Conservation (phyloP, 2,113 vertebrate species). For the Nerophis ophidion region DNA sequence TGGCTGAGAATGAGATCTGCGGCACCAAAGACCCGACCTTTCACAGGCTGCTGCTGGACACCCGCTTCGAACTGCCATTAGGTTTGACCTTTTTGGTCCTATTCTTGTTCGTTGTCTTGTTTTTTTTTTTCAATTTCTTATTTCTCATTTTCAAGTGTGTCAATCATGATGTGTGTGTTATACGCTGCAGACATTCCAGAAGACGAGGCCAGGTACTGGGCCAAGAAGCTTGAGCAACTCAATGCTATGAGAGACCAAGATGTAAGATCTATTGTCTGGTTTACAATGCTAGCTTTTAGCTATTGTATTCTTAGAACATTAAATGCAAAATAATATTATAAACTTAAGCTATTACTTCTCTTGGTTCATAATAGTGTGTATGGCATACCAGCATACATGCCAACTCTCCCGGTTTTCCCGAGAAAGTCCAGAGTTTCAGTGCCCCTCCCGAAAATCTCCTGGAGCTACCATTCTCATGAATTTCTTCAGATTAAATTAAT, state of each 20-base stretch:
- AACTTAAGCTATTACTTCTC: no score
- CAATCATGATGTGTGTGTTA: background rate
- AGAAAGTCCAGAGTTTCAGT: no score
- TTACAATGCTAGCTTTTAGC: slow-evolving; percentile 1
- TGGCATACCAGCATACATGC: no score
- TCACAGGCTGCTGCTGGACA: slow-evolving; percentile 93
- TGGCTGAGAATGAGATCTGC: slow-evolving; percentile 94
- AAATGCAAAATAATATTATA: no score
- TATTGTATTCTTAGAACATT: background rate
- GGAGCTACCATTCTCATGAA: no score
- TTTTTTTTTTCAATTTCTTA: background rate
- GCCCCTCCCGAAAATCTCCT: no score
- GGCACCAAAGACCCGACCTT: slow-evolving; percentile 98
- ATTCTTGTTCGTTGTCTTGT: background rate
- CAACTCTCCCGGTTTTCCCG: no score
- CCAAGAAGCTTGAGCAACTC: slow-evolving; percentile 95
- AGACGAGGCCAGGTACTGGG: slow-evolving; percentile 97
- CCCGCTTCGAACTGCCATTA: slow-evolving; percentile 91
- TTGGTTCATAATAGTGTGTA: no score
- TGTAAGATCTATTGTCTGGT: slow-evolving; percentile 65
- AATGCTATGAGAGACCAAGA: slow-evolving; percentile 97
- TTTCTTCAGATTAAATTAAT: no score
- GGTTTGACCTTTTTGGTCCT: slow-evolving; percentile 65
- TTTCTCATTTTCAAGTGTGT: background rate
- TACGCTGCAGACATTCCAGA: slow-evolving; percentile 87